Percentiles rank a stretch among this genome's conserved stretches.
These are phyloP conservation scores for Temnothorax rugatulus DNA, from an alignment of 2,888 invertebrate species.

Conservation along the genomic window DNA sequence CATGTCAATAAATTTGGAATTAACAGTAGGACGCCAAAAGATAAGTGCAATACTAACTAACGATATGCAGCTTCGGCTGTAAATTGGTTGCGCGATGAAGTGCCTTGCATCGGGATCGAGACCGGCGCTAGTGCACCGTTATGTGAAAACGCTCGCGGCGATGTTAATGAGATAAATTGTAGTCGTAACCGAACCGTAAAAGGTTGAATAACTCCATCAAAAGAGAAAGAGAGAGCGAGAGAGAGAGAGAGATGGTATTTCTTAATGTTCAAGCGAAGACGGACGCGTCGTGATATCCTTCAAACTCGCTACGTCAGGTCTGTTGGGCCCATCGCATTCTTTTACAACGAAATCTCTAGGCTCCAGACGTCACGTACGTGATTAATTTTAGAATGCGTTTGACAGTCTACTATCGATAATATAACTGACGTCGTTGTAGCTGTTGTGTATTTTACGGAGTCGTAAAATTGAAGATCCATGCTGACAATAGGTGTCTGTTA, in stretches of 20 bases:
- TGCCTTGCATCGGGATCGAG: not conserved
- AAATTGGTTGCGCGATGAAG: not conserved
- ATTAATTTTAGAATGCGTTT: slow-evolving; percentile 1
- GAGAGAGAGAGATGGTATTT: not conserved
- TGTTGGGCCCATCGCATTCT: not conserved
- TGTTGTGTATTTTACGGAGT: not conserved
- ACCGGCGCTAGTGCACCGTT: slow-evolving; percentile 67
- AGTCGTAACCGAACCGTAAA: slow-evolving; percentile 69
- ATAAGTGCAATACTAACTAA: not conserved
- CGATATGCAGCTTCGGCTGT: slow-evolving; percentile 4
- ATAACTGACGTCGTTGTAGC: not conserved
- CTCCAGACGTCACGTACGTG: not conserved
- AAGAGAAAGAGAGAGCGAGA: slow-evolving; percentile 8
- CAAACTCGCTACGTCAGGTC: not conserved
- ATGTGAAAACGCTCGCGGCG: slow-evolving; percentile 62
- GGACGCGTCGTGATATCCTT: not conserved
- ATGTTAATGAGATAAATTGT: slow-evolving; percentile 72
- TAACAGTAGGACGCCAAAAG: not conserved
- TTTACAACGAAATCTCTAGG: not conserved
- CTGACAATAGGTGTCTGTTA: slow-evolving; percentile 27
- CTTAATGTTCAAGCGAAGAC: not conserved
- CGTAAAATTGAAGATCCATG: not conserved
- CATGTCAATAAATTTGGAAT: not conserved
- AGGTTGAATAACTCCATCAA: slow-evolving; percentile 65
- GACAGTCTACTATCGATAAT: slow-evolving; percentile 5